These are phyloP conservation scores for Sebastolobus alascanus DNA, from an alignment of 2,797 vertebrate genomes.

Conservation along the genomic window DNA sequence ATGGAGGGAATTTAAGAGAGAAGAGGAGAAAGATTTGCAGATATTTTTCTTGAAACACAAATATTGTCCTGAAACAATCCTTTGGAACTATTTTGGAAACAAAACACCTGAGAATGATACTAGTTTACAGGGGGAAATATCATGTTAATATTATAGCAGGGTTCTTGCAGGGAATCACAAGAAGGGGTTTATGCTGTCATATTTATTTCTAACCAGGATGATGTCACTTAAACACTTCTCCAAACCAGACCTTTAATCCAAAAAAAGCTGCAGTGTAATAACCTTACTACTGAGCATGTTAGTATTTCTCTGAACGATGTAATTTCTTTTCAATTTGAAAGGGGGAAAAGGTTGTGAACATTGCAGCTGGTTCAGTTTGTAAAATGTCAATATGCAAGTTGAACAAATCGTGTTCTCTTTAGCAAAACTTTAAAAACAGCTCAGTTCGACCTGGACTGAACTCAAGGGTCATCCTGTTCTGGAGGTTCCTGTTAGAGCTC, in stretches of 20 bases:
- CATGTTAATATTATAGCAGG: not conserved
- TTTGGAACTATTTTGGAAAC: not conserved
- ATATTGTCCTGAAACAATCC: not conserved
- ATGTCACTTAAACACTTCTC: not conserved
- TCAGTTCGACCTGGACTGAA: not conserved
- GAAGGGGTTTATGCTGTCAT: not conserved
- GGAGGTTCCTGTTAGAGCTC: not conserved
- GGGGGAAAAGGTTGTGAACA: not conserved
- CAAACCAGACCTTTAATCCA: not conserved
- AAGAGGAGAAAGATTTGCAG: not conserved
- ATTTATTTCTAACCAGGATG: not conserved
- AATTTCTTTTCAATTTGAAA: not conserved
- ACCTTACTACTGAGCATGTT: not conserved
- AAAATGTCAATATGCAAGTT: conserved; percentile 3
- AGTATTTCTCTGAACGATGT: not conserved
- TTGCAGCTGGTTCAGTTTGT: not conserved
- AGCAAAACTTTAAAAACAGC: not conserved
- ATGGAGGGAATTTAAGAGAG: not conserved
- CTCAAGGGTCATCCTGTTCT: not conserved
- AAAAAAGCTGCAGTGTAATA: not conserved
- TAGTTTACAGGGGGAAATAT: not conserved
- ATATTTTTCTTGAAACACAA: not conserved
- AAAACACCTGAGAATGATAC: conserved; percentile 9
- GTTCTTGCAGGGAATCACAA: not conserved
- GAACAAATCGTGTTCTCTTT: not conserved